Evolutionary conservation across 2,113 vertebrate species (phyloP), one percentile per base, ranked within the genome.

Genomic region (Channa argus): DNA sequence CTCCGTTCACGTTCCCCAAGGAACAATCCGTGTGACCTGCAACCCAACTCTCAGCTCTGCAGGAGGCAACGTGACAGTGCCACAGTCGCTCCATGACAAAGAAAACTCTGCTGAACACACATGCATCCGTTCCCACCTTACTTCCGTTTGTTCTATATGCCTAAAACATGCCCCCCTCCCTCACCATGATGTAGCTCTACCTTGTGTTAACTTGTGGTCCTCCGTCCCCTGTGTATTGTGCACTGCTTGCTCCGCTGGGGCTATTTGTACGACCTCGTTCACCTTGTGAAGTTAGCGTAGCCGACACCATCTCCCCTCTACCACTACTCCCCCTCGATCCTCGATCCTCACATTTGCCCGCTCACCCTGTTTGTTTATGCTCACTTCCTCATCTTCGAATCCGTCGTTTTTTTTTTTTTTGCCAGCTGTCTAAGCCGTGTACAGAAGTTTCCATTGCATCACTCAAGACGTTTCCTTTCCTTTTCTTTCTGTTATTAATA

Each of bases 1-100:
- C 93, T 55, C 93, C 92, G 0, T 95, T 93, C 90, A 92, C 93
- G 12, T 96, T 94, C 91, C 95, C 95, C 79, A 96, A 96, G 88
- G 95, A 97, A 90, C 96, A 96, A 84, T 96, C 95, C 1, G 95
- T 97, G 71, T 96, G 93, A 91, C 51, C 3, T 6, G 64, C 64
- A 38, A 34, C 45, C 0, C 8, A 50, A 68, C 70, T 63, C 37
- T 68, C 6, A 50, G 65, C 55, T 75, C 51, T 12, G 43, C 71
- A 12, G 72, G 53, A 66, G 64, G 71, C 63, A 56, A 36, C 58
- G 36, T 36, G 62, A 73, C 59, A 51, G 79, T 56, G 64, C 66
- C 56, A 34, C 72, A 53, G 74, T 80, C 14, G 63, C 81, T 70
- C 82, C n/a, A 12, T 50, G 46, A 67, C 51, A 63, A 74, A 67